Evolutionary conservation across 2,797 vertebrate genomes (phyloP), one percentile per base, ranked within the genome.

Genomic region (Picus viridis): DNA sequence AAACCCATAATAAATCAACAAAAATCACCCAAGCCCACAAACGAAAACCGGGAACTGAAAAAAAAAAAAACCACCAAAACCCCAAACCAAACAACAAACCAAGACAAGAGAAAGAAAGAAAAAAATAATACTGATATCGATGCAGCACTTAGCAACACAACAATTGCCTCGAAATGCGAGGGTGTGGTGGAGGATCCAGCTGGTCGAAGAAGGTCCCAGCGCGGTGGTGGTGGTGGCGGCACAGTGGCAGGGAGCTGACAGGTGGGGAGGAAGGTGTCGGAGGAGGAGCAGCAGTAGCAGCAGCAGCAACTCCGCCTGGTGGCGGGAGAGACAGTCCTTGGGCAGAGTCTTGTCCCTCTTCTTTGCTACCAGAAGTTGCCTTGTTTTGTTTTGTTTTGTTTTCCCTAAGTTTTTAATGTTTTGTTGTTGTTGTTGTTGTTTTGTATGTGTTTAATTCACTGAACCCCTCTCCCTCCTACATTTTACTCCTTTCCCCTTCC

Each of bases 81-180:
- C 9, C 36, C 9, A 39, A 39, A 5, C 39, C 11, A 39, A 10
- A 9, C 92, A 96, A 92, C 91, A 92, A 94, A 88, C 88, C 94
- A 93, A 95, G 36, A 39, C 78, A 80, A 93, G 95, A 94, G 87
- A 95, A 90, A 96, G 93, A 70, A 98, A 98, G 96, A 94, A 53
- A 53, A 70, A 36, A 12, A 97, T 96, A 95, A 98, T 97, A 98
- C 97, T 97, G 98, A 95, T 97, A 96, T 86, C 76, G 30, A 96
- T 93, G 96, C 96, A 93, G 97, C 96, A 95, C 98, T 97, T 97
- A 97, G 97, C 97, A 97, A 98, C 97, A 97, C 97, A 98, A 97
- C 90, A 96, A 91, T 97, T 96, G 96, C 96, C 97, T 97, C 97
- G 95, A 90, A 94, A 95, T 81, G 89, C 88, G 89, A 43, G 65